These are phyloP conservation scores for Paragorgia papillata DNA, from an alignment of 92 coral and sea anemone genomes.

Conservation along the genomic window DNA sequence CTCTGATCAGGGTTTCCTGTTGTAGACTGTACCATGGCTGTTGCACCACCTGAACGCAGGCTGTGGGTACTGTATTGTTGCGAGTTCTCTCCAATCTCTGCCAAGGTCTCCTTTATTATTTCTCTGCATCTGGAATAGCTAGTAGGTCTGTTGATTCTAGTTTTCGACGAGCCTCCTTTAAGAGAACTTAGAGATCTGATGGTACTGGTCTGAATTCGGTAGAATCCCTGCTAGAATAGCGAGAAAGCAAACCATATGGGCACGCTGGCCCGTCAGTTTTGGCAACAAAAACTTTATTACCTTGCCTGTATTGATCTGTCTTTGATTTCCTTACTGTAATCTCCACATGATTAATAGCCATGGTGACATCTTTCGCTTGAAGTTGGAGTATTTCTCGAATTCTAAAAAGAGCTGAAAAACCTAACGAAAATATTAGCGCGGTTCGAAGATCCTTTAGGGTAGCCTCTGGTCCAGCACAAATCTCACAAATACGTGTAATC, in stretches of 20 bases:
- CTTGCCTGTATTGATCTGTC: constrained; percentile 50
- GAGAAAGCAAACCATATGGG: constrained; percentile 43
- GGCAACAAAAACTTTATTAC: constrained; percentile 55
- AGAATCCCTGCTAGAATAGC: too few relatives aligned
- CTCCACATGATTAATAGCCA: constrained; percentile 41
- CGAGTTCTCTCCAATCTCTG: constrained; percentile 42
- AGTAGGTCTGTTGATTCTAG: too few relatives aligned
- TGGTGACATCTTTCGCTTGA: constrained; percentile 37
- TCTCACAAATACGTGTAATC: background rate
- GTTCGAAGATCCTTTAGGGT: constrained; percentile 46
- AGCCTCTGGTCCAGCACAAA: constrained; percentile 21
- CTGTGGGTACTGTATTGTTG: constrained; percentile 40
- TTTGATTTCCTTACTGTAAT: constrained; percentile 37
- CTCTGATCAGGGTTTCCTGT: constrained; percentile 17
- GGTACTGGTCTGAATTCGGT: too few relatives aligned
- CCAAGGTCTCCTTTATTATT: constrained; percentile 49
- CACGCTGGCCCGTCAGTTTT: constrained; percentile 50
- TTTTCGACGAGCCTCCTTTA: too few relatives aligned
- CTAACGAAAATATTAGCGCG: constrained; percentile 48
- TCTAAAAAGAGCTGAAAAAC: constrained; percentile 52
- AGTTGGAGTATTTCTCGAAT: constrained; percentile 42
- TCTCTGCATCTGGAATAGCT: constrained; percentile 54
- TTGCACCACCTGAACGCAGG: constrained; percentile 56
- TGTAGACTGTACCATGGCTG: constrained; percentile 28
- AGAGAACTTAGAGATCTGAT: constrained; percentile 19